phyloP scores from a whole-genome alignment of 53 echinoderm and acorn worm genomes.

The Echinarachnius parma region DNA sequence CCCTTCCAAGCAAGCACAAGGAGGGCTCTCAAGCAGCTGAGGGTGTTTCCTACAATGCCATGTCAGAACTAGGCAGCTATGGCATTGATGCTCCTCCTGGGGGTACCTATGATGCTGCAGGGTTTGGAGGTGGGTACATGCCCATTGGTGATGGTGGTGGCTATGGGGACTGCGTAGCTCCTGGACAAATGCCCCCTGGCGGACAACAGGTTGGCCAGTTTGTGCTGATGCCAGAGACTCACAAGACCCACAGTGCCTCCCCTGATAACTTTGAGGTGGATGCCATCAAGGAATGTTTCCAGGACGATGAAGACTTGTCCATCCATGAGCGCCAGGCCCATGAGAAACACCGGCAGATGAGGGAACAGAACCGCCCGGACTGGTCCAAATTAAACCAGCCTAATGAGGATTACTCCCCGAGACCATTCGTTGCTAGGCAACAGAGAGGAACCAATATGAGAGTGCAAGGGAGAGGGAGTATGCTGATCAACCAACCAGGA shows the following conservation, averaged over 20 bases:
- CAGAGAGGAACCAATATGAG: neutral
- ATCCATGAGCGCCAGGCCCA: neutral
- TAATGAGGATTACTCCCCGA: neutral
- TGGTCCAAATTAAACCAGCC: constrained; percentile 14
- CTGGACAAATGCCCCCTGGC: neutral
- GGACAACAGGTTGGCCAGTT: constrained; percentile 16
- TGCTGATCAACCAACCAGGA: constrained; percentile 2
- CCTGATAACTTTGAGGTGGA: constrained; percentile 8
- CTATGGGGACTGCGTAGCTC: neutral
- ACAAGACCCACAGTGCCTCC: neutral
- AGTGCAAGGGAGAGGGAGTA: constrained; percentile 15
- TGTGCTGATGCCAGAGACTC: constrained; percentile 21
- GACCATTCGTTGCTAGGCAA: neutral
- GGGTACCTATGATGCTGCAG: neutral
- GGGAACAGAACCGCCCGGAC: constrained; percentile 6
- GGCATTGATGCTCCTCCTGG: constrained; percentile 19
- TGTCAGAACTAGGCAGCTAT: constrained; percentile 34
- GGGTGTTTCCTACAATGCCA: constrained; percentile 44
- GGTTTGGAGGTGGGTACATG: constrained; percentile 6
- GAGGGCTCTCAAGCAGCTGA: constrained; percentile 39
- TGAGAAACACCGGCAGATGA: constrained; percentile 8
- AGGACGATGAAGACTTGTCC: constrained; percentile 1
- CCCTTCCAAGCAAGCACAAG: constrained; percentile 20
- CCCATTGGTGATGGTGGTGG: constrained; percentile 24
- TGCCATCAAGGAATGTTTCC: constrained; percentile 9